Evolutionary conservation across 2,888 invertebrate species (phyloP).

Genomic region (Laspeyria flexula): DNA sequence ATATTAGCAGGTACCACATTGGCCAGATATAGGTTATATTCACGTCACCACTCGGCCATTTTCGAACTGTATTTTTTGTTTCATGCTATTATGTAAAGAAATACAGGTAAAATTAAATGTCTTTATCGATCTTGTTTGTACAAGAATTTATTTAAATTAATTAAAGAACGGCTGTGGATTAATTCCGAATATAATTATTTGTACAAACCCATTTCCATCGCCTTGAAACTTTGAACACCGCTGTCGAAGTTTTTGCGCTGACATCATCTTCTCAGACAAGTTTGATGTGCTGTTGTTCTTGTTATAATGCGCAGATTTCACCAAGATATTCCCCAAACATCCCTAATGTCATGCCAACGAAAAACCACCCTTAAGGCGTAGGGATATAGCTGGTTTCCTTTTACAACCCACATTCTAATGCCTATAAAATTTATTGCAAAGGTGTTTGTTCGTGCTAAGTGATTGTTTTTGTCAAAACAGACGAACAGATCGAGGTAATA

Average conservation of each 20-base stretch:
- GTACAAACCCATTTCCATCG: conserved; percentile 13
- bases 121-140: neutral
- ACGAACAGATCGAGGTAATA: neutral
- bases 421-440: too few species aligned
- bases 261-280: neutral
- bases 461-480: neutral
- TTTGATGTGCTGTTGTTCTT: neutral
- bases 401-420: too few species aligned
- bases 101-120: conserved; percentile 4
- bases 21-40: too few species aligned
- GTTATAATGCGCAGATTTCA: neutral
- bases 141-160: conserved; percentile 11
- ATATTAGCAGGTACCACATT: too few species aligned
- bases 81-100: too few species aligned
- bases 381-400: too few species aligned
- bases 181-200: conserved; percentile 8
- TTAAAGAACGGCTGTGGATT: conserved; percentile 4
- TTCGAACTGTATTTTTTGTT: too few species aligned
- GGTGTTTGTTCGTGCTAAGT: neutral
- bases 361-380: too few species aligned
- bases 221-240: conserved; percentile 3
- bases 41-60: too few species aligned
- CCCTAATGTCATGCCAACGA: neutral
- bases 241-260: neutral
- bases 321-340: neutral